Base-by-base conservation (phyloP, 2,797 vertebrate genomes). In the Acanthurus lineatus region DNA sequence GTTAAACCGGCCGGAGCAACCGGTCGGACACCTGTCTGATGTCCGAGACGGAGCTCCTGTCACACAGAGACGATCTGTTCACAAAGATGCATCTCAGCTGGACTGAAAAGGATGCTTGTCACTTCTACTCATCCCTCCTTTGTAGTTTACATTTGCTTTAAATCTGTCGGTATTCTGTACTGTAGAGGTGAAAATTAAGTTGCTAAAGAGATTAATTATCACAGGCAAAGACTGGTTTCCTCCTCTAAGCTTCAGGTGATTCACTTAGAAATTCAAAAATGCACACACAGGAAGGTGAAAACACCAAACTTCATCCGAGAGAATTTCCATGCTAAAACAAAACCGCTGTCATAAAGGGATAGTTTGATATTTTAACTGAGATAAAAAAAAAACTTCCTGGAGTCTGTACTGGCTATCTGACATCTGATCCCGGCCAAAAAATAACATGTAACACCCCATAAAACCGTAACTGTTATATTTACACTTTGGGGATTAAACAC, bases 21-120 rank as follows among this genome's bases (percentile, higher is more conserved):
- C 87, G 28, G 90, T 89, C 10, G 81, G 70, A 94, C 94, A 94
- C 92, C 94, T 95, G 93, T 94, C 91, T 75, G 79, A 86, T 63
- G 84, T 86, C 79, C 54, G 10, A 90, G 78, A 77, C 49, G 22
- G 59, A 70, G 44, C 76, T 77, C 82, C 76, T 85, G 81, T 88
- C 83, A 51, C 70, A 81, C 66, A 12, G 42, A 79, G 65, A 76
- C 88, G 86, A 67, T 87, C 77, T 87, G 82, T 52, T 72, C 61
- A 14, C 15, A 6, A 22, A 82, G 79, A 87, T 10, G 9, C 0
- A 16, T 73, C 82, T 84, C 76, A 54, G 83, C 81, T 84, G 88
- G 79, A 66, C 28, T 64, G 69, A 9, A 56, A 45, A 61, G 38
- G 71, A 12, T 1, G 10, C 45, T 17, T 17, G 60, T 57, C 64